Base-by-base conservation (phyloP, 2,797 vertebrate genomes). In the Betta splendens region DNA sequence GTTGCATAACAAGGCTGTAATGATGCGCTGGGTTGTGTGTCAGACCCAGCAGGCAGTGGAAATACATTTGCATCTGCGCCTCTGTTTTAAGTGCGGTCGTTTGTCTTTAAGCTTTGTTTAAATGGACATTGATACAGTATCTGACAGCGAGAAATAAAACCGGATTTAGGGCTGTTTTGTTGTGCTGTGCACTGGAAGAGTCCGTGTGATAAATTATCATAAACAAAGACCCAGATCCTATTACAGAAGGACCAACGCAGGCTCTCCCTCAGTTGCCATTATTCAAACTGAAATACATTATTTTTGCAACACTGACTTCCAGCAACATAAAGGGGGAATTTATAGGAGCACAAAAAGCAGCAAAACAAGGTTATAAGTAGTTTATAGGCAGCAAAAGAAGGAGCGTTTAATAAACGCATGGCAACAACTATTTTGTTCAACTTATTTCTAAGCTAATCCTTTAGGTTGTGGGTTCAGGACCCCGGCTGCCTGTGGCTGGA, bases 281-380 rank as follows among this genome's bases (percentile, higher is more conserved):
- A 79, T 77, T 79, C 79, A 84, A 62, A 45, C 48, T 53, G 58
- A 80, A 74, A 68, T 55, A 61, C 16, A 15, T 64, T 57, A 32
- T 56, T 60, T 62, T 63, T 49, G 62, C 57, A 46, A 65, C 67
- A 38, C 55, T 36, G 51, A 50, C 65, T 65, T 68, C 49, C 52
- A 80, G 75, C 69, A 18, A 28, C 52, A 43, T 11, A 38, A 69
- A 18, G 39, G n/a, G 32, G 51, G 66, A 71, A 79, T 80, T 78
- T 72, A 79, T 81, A 36, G 43, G 20, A 46, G 45, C 78, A 59
- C 37, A 39, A 35, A 64, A 59, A 44, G 39, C 69, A 78, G 51
- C 44, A 51, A 65, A 70, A 69, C 13, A 15, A 20, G 22, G 22
- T 61, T 7, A 29, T 45, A 69, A 72, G 53, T 20, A 36, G 9